Percentiles rank a stretch among this genome's conserved stretches.
phyloP scores from a whole-genome alignment of 2,797 vertebrate genomes.

The Benthosema pterotum region DNA sequence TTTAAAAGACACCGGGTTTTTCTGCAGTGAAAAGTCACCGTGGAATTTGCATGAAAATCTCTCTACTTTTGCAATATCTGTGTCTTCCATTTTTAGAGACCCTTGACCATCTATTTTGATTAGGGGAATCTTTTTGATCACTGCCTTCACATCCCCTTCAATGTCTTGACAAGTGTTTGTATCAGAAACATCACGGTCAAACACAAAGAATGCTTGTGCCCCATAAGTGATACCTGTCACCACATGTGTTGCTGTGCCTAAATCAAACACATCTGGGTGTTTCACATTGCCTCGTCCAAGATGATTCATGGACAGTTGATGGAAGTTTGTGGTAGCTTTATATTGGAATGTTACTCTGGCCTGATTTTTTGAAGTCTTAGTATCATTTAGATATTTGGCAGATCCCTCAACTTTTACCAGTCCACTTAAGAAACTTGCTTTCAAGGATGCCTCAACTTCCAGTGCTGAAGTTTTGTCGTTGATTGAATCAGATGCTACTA shows the following conservation, averaged over 20 bases:
- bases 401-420: conserved; percentile 31
- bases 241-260: conserved; percentile 49
- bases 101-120: neutral
- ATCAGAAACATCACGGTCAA: conserved; percentile 46
- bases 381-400: conserved; percentile 31
- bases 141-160: conserved; percentile 28
- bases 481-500: conserved; percentile 25
- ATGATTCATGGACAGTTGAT: conserved; percentile 21
- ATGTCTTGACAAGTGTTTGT: conserved; percentile 19
- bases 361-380: conserved; percentile 24
- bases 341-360: conserved; percentile 34
- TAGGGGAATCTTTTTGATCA: conserved; percentile 42
- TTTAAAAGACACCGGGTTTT: conserved; percentile 36
- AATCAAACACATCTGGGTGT: conserved; percentile 12
- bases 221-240: conserved; percentile 59
- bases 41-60: conserved; percentile 61
- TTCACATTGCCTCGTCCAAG: neutral
- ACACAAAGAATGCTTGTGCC: conserved; percentile 63
- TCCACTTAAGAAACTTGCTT: conserved; percentile 27
- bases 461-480: conserved; percentile 13
- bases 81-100: conserved; percentile 24
- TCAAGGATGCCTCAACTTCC: conserved; percentile 19
- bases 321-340: conserved; percentile 27
- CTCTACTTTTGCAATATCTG: conserved; percentile 17
- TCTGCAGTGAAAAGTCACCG: conserved; percentile 50